phyloP scores from a whole-genome alignment of 1,140 invertebrate species.

The Holcopasites calliopsidis region DNA sequence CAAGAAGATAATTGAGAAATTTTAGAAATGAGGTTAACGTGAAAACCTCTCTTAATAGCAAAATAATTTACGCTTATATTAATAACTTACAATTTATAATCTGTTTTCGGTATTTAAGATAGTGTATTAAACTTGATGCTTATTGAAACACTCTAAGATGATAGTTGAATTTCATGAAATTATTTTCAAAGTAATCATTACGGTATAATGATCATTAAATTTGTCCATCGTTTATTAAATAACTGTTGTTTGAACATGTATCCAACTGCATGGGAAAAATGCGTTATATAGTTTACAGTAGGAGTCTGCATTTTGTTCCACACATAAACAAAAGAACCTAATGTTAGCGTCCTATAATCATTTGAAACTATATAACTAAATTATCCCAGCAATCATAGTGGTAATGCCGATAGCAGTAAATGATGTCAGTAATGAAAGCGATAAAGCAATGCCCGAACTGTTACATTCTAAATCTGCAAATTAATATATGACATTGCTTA shows the following conservation, averaged over 20 bases:
- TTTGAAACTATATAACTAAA: neutral
- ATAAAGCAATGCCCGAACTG: slow-evolving; percentile 6
- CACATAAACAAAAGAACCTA: neutral
- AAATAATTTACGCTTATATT: neutral
- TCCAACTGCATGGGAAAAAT: too few relatives aligned
- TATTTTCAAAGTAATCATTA: too few relatives aligned
- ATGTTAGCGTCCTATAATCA: neutral
- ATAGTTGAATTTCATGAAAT: too few relatives aligned
- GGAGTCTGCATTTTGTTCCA: neutral
- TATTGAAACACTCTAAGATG: too few relatives aligned
- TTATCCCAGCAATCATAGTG: neutral
- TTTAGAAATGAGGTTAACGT: neutral
- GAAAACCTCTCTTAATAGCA: too few relatives aligned
- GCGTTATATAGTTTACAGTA: too few relatives aligned
- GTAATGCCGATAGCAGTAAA: neutral
- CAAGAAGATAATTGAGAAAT: slow-evolving; percentile 5
- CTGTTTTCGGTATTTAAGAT: neutral
- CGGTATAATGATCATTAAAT: too few relatives aligned
- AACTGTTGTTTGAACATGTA: too few relatives aligned
- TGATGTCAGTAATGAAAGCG: neutral
- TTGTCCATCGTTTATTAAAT: too few relatives aligned
- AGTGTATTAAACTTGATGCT: neutral
- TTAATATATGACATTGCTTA: too few relatives aligned
- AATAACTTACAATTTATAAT: too few relatives aligned
- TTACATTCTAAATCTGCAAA: neutral